Evolutionary conservation across 2,888 invertebrate genomes (phyloP), one percentile per base, ranked within the genome.

Genomic region (Caenorhabditis sulstoni): DNA sequence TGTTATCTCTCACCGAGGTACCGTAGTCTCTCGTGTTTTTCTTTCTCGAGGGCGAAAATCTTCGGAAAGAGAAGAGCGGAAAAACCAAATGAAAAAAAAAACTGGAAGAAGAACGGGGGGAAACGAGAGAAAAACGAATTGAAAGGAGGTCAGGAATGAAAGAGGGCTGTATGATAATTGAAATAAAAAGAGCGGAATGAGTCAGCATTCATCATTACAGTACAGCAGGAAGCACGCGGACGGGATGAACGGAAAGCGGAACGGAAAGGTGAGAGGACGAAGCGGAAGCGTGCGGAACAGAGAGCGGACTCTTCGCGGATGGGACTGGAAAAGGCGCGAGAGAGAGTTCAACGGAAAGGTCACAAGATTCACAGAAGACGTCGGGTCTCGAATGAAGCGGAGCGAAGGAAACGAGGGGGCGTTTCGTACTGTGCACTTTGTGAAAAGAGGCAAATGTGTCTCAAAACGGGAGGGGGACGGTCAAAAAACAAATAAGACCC

Each of bases 401-500:
- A 7, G 29, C 4, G 29, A 29, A 29, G 29, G 7, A 7, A 29
- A 7, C 3, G 29, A 29, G 29, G 7, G 29, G 3, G 9, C 14
- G 3, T 22, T 18, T 57, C 44, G 57, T 57, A 57, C 44, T 44
- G 37, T 57, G 57, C 57, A 20, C 41, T 57, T 57, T 57, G 14
- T 57, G 41, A 52, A 64, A 41, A 39, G 29, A 20, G 9, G 45
- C 37, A 57, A 44, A 57, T 41, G 57, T 41, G 57, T 57, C 20
- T 57, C 41, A 57, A 57, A 41, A 57, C 29, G 29, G 29, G 7
- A 29, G 41, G 22, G 22, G 7, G 64, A 55, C 47, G 65, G 65
- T 66, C 65, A 66, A 66, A 66, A 66, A 66, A 66, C 65, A 66
- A 66, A 66, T 47, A 66, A 29, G 44, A 53, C 39, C 39, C 29